These are phyloP conservation scores for Lycorma delicatula DNA, from an alignment of 1,140 invertebrate genomes.

Conservation along the genomic window DNA sequence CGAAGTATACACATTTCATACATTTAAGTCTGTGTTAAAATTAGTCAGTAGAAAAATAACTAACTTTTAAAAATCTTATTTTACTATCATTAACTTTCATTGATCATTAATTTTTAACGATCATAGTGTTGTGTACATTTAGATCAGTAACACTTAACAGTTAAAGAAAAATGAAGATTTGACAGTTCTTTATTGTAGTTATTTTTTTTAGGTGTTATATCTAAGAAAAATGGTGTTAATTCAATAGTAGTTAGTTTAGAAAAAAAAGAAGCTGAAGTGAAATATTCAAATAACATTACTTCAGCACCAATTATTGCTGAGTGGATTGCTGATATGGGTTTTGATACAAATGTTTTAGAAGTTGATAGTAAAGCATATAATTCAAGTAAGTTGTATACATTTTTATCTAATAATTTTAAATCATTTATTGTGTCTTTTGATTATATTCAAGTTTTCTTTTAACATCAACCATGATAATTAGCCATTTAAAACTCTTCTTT, in stretches of 20 bases:
- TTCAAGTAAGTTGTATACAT: constrained; percentile 11
- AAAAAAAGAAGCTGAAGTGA: constrained; percentile 48
- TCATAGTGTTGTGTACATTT: too few species aligned
- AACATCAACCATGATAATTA: too few species aligned
- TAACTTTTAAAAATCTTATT: too few species aligned
- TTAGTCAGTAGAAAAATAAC: too few species aligned
- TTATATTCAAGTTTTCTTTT: constrained; percentile 10
- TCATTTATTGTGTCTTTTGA: constrained; percentile 16
- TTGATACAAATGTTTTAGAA: constrained; percentile 48
- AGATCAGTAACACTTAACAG: too few species aligned
- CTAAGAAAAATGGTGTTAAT: constrained; percentile 47
- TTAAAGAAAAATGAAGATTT: too few species aligned
- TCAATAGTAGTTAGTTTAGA: constrained; percentile 50
- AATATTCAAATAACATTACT: constrained; percentile 40
- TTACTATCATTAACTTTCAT: too few species aligned
- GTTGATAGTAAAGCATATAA: constrained; percentile 25
- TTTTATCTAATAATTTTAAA: not conserved
- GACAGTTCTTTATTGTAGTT: too few species aligned
- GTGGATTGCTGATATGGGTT: constrained; percentile 61
- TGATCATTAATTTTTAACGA: too few species aligned
- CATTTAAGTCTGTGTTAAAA: too few species aligned
- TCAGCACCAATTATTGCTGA: constrained; percentile 48
- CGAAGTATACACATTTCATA: too few species aligned
- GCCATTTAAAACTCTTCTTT: too few species aligned
- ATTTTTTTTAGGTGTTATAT: constrained; percentile 42